Percentiles rank a stretch among this genome's conserved stretches.
Evolutionary conservation across 2,888 invertebrate species (phyloP).

Genomic region (Polydrusus tereticollis): DNA sequence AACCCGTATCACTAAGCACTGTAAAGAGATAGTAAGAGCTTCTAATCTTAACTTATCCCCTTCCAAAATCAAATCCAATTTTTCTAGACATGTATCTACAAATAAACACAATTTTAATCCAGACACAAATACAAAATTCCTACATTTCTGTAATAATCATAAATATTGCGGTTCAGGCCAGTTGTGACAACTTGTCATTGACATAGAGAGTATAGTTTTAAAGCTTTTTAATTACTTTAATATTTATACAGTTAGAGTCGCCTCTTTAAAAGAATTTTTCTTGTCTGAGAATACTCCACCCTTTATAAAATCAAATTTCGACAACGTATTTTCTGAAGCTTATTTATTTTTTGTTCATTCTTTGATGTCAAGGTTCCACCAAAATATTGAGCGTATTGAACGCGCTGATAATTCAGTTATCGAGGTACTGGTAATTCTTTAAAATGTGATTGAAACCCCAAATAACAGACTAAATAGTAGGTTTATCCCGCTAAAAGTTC

Average conservation of each 20-base stretch:
- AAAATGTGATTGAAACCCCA: constrained; percentile 19
- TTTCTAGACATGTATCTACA: too few species aligned
- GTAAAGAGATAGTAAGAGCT: too few species aligned
- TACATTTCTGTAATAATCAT: too few species aligned
- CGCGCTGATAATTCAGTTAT: constrained; percentile 17
- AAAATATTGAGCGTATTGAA: constrained; percentile 33
- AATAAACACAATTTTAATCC: too few species aligned
- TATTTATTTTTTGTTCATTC: constrained; percentile 33
- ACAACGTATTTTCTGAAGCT: constrained; percentile 34
- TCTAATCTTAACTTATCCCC: too few species aligned
- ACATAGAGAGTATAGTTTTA: constrained; percentile 23
- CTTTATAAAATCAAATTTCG: constrained; percentile 36
- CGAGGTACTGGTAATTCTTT: constrained; percentile 23
- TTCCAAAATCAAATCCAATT: too few species aligned
- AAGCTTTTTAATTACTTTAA: constrained; percentile 28
- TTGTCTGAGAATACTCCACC: constrained; percentile 23
- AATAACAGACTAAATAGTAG: constrained; percentile 22
- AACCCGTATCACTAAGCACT: too few species aligned
- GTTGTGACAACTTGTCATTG: constrained; percentile 15
- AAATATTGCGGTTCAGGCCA: constrained; percentile 20
- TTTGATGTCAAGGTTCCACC: constrained; percentile 33
- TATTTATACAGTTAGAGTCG: constrained; percentile 25
- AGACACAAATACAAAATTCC: too few species aligned
- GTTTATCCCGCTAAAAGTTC: constrained; percentile 35
- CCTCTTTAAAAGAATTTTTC: constrained; percentile 26